A percentile compares a stretch with the other conserved stretches of the same genome.
phyloP scores from a whole-genome alignment of 2,113 vertebrate species.

The Poeciliopsis retropinna region DNA sequence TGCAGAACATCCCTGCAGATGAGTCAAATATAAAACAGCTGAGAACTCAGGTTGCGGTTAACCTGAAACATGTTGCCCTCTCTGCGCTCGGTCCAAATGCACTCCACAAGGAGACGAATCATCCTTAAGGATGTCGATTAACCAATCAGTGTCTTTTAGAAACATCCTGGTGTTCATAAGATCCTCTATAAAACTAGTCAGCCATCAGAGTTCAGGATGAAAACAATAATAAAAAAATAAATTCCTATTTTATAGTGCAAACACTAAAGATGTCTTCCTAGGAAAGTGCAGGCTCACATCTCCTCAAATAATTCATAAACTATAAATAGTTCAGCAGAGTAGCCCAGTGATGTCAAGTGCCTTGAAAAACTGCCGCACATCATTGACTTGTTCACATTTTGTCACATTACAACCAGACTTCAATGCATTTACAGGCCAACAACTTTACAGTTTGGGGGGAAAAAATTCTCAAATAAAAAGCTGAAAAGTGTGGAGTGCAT shows the following conservation, averaged over 20 bases:
- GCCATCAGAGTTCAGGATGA: not conserved
- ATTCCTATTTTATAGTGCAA: constrained; percentile 17
- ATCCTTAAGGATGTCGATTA: not conserved
- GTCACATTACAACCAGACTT: not conserved
- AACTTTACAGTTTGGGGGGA: too few relatives aligned
- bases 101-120: not conserved
- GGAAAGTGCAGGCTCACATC: not conserved
- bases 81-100: not conserved
- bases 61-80: not conserved
- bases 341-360: constrained; percentile 5
- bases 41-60: not conserved
- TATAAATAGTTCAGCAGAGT: not conserved
- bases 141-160: not conserved
- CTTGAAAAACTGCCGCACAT: not conserved
- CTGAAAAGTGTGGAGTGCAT: too few relatives aligned
- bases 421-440: not conserved
- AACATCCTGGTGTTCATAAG: constrained; percentile 1
- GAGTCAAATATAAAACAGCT: not conserved
- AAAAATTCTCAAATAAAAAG: too few relatives aligned
- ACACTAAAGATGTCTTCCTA: not conserved
- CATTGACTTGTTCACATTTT: not conserved
- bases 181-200: not conserved
- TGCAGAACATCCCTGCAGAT: not conserved
- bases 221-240: not conserved
- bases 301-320: constrained; percentile 4